Evolutionary conservation across 2,888 invertebrate genomes (phyloP).

Genomic region (Listrodromus nycthemerus): DNA sequence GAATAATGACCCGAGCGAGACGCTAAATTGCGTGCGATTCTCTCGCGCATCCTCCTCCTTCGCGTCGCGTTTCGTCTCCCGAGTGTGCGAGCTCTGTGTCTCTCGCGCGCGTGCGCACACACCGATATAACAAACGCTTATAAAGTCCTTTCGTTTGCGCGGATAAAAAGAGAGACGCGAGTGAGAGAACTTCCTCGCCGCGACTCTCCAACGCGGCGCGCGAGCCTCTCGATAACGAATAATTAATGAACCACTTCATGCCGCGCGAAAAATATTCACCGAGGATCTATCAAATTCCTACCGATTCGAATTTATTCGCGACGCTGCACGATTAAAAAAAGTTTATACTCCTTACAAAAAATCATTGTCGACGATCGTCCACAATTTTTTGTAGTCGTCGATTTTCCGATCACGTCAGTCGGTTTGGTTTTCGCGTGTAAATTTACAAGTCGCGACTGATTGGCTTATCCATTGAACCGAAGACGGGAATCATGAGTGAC

Average conservation of each 20-base stretch:
- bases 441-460: conserved; percentile 8
- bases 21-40: conserved; percentile 64
- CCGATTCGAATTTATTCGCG: conserved; percentile 52
- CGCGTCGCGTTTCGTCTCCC: conserved; percentile 22
- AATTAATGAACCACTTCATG: conserved; percentile 65
- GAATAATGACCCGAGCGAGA: conserved; percentile 70
- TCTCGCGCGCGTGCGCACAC: conserved; percentile 11
- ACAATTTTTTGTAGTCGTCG: too few relatives aligned
- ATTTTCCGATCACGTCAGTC: background rate
- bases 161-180: background rate
- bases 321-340: conserved; percentile 2
- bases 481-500: background rate
- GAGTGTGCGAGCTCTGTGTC: conserved; percentile 30
- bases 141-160: conserved; percentile 16
- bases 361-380: too few relatives aligned
- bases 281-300: conserved; percentile 62
- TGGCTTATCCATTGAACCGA: conserved; percentile 35
- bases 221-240: conserved; percentile 62
- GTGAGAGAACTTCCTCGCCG: background rate
- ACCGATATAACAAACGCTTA: background rate
- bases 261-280: conserved; percentile 32
- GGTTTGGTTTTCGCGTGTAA: background rate
- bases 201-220: background rate
- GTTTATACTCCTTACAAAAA: too few relatives aligned
- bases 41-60: conserved; percentile 54